These are phyloP conservation scores for Hyaena hyaena DNA, from an alignment of 2,113 vertebrate species.

Conservation along the genomic window DNA sequence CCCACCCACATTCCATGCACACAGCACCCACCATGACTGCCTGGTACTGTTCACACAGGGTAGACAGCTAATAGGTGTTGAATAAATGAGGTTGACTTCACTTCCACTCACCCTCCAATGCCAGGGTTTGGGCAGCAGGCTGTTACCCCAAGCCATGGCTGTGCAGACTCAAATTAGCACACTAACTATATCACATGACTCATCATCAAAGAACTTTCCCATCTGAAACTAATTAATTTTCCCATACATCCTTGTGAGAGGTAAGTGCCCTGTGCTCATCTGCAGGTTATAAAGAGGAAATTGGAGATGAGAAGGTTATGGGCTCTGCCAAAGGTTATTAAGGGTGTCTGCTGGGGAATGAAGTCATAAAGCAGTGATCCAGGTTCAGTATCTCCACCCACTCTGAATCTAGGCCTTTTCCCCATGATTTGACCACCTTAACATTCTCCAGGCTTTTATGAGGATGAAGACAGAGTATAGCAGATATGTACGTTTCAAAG, in stretches of 20 bases:
- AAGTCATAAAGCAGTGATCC: neutral
- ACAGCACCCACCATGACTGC: neutral
- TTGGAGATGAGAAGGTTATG: conserved; percentile 17
- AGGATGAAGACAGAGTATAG: neutral
- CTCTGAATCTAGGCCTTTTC: neutral
- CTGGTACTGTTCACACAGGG: neutral
- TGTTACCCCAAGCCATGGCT: neutral
- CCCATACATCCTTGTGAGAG: conserved; percentile 48
- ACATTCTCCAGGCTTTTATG: neutral
- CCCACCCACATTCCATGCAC: fast-evolving
- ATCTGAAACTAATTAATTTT: conserved; percentile 58
- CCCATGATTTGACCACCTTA: neutral
- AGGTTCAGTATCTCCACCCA: neutral
- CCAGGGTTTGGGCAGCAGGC: neutral
- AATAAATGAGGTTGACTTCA: neutral
- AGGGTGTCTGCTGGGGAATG: neutral
- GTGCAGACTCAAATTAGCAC: conserved; percentile 26
- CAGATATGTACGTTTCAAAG: neutral
- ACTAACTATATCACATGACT: conserved; percentile 14
- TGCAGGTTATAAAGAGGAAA: conserved; percentile 52
- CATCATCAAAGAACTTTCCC: conserved; percentile 67
- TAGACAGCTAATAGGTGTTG: fast-evolving
- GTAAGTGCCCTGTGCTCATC: conserved; percentile 37
- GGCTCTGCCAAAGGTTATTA: conserved; percentile 42
- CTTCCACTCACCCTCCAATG: conserved; percentile 2